Percentiles rank a stretch among this genome's conserved stretches.
Conservation (phyloP, 2,888 invertebrate species). For the Mimumesa dahlbomi region DNA sequence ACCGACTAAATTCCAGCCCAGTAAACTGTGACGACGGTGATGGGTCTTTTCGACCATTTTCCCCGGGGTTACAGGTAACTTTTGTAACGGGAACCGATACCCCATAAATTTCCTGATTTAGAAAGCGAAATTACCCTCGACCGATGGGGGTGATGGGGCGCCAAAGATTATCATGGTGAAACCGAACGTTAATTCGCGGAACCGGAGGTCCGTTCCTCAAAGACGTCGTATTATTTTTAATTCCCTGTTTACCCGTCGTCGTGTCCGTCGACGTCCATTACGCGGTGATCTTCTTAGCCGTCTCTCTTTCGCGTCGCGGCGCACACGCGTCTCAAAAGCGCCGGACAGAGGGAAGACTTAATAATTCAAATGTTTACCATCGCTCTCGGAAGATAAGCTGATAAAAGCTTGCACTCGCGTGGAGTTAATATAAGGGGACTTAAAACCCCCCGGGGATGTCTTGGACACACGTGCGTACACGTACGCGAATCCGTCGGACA, state of each 20-base stretch:
- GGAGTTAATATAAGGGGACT: slow-evolving; percentile 47
- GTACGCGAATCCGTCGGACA: background rate
- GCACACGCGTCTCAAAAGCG: slow-evolving; percentile 18
- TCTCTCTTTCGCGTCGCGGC: background rate
- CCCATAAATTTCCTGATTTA: too few relatives aligned
- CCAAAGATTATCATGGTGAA: too few relatives aligned
- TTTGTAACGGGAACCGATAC: too few relatives aligned
- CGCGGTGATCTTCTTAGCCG: background rate
- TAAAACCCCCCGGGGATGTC: slow-evolving; percentile 19
- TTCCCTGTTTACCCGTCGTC: background rate
- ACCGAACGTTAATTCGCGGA: too few relatives aligned
- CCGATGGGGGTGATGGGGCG: too few relatives aligned
- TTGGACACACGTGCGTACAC: slow-evolving; percentile 5
- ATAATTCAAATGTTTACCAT: slow-evolving; percentile 70
- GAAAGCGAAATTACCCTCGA: too few relatives aligned
- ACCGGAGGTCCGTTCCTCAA: background rate
- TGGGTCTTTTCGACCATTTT: too few relatives aligned
- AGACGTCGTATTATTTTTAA: too few relatives aligned
- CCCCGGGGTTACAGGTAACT: too few relatives aligned
- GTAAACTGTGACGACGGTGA: too few relatives aligned
- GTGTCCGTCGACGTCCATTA: background rate
- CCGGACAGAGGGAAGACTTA: slow-evolving; percentile 40
- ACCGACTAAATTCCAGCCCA: too few relatives aligned
- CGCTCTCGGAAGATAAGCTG: slow-evolving; percentile 68
- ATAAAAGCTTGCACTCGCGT: slow-evolving; percentile 63